Evolutionary conservation across 23 tunicate genomes (phyloP).

Genomic region (Styela plicata): DNA sequence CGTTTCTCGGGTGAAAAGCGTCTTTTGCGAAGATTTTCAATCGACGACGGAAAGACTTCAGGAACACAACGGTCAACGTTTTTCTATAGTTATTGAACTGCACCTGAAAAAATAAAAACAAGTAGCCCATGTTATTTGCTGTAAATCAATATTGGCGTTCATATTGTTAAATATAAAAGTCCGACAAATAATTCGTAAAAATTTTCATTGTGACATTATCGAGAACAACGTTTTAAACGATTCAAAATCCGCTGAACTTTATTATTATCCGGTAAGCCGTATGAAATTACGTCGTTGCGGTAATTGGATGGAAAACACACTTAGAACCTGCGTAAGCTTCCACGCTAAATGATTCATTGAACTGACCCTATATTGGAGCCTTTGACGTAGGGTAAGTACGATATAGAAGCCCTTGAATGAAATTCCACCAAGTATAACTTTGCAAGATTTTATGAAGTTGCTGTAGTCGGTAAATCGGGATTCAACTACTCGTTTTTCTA

Average conservation of each 20-base stretch:
- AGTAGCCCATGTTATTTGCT: too few relatives aligned
- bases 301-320: not conserved
- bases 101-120: too few relatives aligned
- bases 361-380: not conserved
- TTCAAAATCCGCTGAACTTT: not conserved
- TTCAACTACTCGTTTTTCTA: not conserved
- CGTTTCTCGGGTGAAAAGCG: too few relatives aligned
- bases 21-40: too few relatives aligned
- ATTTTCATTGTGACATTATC: too few relatives aligned
- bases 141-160: too few relatives aligned
- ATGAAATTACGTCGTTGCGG: not conserved
- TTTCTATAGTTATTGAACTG: too few relatives aligned
- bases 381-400: not conserved
- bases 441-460: not conserved
- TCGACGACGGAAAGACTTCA: too few relatives aligned
- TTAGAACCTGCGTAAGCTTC: not conserved
- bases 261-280: not conserved
- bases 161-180: too few relatives aligned
- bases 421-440: not conserved
- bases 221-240: not conserved
- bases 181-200: too few relatives aligned
- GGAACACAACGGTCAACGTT: too few relatives aligned
- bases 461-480: not conserved
- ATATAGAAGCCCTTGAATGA: not conserved
- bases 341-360: not conserved